phyloP scores from a whole-genome alignment of 2,113 vertebrate genomes.

The Oreocharis arfaki region DNA sequence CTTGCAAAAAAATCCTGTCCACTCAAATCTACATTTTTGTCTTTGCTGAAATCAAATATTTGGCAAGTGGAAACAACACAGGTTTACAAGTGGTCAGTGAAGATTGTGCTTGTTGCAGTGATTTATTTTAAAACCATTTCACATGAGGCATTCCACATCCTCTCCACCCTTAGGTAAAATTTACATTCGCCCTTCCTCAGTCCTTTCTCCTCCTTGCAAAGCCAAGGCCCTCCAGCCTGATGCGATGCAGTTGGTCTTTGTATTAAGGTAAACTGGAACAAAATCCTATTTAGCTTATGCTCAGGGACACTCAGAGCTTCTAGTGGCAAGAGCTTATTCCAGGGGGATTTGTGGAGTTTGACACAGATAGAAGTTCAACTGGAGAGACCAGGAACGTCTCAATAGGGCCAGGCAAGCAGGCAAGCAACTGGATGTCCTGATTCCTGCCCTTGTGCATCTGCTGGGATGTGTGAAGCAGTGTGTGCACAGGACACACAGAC shows the following conservation, averaged over 20 bases:
- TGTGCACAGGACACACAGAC: background rate
- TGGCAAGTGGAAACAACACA: background rate
- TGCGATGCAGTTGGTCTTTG: background rate
- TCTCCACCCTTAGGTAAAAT: background rate
- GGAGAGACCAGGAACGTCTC: background rate
- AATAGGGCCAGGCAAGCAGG: background rate
- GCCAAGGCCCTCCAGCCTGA: background rate
- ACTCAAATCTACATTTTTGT: background rate
- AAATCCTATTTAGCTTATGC: background rate
- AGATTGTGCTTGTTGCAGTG: background rate
- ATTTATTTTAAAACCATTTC: background rate
- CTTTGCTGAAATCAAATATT: background rate
- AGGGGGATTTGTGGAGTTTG: background rate
- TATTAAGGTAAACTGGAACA: background rate
- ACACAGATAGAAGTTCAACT: background rate
- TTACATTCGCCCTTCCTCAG: background rate
- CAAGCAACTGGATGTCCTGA: background rate
- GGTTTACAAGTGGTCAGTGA: background rate
- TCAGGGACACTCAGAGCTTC: background rate
- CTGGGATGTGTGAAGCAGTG: background rate
- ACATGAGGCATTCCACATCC: background rate
- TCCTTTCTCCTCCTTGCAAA: background rate
- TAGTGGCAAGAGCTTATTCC: background rate
- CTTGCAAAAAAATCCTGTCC: background rate
- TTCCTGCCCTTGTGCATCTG: background rate